Evolutionary conservation across 2,888 invertebrate genomes (phyloP), one percentile per base, ranked within the genome.

Genomic region (Sipunculus nudus): DNA sequence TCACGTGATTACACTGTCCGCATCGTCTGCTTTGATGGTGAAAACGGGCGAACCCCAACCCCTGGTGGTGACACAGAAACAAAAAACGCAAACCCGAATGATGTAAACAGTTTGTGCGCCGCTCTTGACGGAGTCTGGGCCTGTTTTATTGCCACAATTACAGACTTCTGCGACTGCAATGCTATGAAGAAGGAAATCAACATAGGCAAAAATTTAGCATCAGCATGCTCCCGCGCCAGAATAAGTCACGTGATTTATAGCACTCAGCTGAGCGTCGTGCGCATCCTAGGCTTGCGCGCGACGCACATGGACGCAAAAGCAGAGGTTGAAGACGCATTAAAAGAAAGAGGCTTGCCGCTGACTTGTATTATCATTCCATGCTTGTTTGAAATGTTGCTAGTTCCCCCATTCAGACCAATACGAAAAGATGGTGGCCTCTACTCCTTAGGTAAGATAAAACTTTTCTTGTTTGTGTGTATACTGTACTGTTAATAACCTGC

Each of bases 251-350:
- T 79, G 6, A 64, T 79, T 6, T 77, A 72, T 62, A 75, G 75
- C 64, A 79, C 79, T 19, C 76, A 79, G 57, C 66, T 78, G 25
- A 71, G 76, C 59, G 75, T 77, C 1, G 67, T 73, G 31, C 53
- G 68, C 28, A 68, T 75, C n/a, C 70, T 72, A 21, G 77, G 78
- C 1, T 67, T 76, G 10, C 65, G 72, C 56, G 78, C 74, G 4
- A 68, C 76, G 2, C 77, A 79, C 62, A 68, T 79, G 59, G 78
- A 78, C 52, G 75, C 78, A 21, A 80, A 80, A 67, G 77, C 78
- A 2, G 72, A 74, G 54, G 68, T 76, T 21, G 76, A 76, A 48
- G 72, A 68, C 26, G 21, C 13, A 3, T 74, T 79, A 72, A 69
- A 63, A 47, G 65, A 68, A 26, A 60, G 69, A 6, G 53, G 54